Percentiles rank a stretch among this genome's conserved stretches.
These are phyloP conservation scores for Gasterosteus nipponicus DNA, from an alignment of 2,113 vertebrate genomes.

Conservation along the genomic window DNA sequence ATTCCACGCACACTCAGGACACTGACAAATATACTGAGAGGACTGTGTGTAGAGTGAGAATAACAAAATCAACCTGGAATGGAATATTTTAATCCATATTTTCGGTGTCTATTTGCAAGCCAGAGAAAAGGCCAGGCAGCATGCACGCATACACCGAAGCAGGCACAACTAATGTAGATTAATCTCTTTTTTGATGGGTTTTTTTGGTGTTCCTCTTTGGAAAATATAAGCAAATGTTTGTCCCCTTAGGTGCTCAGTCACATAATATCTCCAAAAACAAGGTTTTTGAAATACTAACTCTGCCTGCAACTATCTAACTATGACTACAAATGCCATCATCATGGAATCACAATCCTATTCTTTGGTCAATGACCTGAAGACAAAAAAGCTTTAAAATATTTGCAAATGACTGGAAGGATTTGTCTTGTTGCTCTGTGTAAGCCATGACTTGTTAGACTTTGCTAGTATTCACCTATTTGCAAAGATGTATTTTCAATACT, in stretches of 20 bases:
- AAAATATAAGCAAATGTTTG: too few species aligned
- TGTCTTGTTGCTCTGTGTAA: background rate
- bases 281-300: conserved; percentile 5
- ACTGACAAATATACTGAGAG: conserved; percentile 27
- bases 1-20: background rate
- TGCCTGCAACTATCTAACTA: background rate
- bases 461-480: background rate
- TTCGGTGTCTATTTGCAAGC: conserved; percentile 48
- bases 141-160: conserved; percentile 16
- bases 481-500: background rate
- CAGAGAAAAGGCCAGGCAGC: conserved; percentile 45
- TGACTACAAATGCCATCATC: conserved; percentile 3
- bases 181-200: background rate
- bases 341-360: conserved; percentile 11
- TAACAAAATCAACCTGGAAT: conserved; percentile 59
- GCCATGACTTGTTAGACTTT: background rate
- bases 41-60: conserved; percentile 28
- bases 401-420: conserved; percentile 17
- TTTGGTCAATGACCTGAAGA: conserved; percentile 18
- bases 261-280: background rate
- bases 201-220: too few species aligned
- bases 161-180: conserved; percentile 38
- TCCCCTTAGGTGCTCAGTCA: background rate
- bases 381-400: conserved; percentile 27
- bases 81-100: conserved; percentile 62